Conservation (phyloP, 2,113 vertebrate genomes). For the Cephalopholis sonnerati region DNA sequence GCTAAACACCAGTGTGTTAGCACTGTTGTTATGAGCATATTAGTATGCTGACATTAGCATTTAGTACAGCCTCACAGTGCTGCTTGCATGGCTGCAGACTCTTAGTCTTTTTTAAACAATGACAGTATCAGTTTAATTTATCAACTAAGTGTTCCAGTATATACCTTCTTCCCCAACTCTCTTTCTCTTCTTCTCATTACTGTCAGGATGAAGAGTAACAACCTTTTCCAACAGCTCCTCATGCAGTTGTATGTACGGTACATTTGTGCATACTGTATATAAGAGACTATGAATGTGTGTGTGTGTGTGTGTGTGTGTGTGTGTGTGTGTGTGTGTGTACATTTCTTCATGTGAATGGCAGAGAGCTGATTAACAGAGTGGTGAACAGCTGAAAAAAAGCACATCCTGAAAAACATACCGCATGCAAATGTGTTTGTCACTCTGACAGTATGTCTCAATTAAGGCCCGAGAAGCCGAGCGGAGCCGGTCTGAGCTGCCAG, state of each 20-base stretch:
- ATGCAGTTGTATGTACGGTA: conserved; percentile 4
- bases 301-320: neutral
- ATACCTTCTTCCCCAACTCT: neutral
- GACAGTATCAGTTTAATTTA: neutral
- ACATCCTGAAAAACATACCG: conserved; percentile 90
- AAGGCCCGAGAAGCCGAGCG: conserved; percentile 86
- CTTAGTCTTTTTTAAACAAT: neutral
- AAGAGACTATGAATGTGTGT: neutral
- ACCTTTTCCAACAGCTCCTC: neutral
- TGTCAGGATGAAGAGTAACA: conserved; percentile 28
- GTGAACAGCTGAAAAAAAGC: conserved; percentile 87
- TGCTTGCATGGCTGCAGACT: neutral
- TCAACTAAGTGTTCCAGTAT: conserved; percentile 1
- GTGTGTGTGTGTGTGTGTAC: neutral
- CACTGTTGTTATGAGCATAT: neutral
- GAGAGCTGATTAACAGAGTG: conserved; percentile 94
- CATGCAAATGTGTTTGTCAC: conserved; percentile 99
- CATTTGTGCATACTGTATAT: conserved; percentile 7
- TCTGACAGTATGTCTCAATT: conserved; percentile 99
- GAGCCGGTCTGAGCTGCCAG: conserved; percentile 86
- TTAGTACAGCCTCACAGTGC: neutral
- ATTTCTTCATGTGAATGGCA: conserved; percentile 78
- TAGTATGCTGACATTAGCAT: conserved; percentile 4
- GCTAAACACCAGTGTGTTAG: neutral
- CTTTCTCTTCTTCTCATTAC: conserved; percentile 83